Conservation (phyloP, 2,113 vertebrate species). For the Pandion haliaetus region DNA sequence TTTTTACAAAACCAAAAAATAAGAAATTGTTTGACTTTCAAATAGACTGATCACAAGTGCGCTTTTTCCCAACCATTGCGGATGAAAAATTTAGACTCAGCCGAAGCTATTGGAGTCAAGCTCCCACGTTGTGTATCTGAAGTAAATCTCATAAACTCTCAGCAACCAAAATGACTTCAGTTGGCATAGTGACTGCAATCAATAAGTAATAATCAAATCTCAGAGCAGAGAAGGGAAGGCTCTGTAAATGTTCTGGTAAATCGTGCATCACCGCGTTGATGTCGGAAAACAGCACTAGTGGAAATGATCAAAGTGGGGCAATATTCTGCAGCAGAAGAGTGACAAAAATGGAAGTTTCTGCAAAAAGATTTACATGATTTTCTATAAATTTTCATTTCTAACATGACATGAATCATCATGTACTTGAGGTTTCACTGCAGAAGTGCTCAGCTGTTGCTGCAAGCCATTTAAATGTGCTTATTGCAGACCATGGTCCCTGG, state of each 20-base stretch:
- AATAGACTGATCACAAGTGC: neutral
- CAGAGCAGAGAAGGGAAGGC: neutral
- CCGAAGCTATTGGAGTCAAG: neutral
- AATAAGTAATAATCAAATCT: neutral
- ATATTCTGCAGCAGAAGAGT: neutral
- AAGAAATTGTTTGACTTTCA: neutral
- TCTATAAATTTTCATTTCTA: neutral
- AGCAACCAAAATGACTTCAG: neutral
- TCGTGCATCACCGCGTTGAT: rapidly evolving
- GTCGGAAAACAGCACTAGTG: neutral
- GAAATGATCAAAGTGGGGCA: neutral
- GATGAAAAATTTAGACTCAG: neutral
- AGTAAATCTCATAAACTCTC: neutral
- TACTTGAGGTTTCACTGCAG: neutral
- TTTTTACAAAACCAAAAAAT: neutral
- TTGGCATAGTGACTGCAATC: neutral
- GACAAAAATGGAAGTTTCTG: neutral
- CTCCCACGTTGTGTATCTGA: neutral
- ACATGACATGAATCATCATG: neutral
- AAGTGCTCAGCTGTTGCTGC: neutral
- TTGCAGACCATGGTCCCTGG: neutral
- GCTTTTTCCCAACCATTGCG: neutral
- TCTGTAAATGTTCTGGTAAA: neutral
- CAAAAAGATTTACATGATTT: neutral
- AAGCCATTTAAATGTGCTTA: neutral